Percentiles rank a stretch among this genome's conserved stretches.
Conservation (phyloP, 2,888 invertebrate genomes). For the Sarcophaga caerulescens region DNA sequence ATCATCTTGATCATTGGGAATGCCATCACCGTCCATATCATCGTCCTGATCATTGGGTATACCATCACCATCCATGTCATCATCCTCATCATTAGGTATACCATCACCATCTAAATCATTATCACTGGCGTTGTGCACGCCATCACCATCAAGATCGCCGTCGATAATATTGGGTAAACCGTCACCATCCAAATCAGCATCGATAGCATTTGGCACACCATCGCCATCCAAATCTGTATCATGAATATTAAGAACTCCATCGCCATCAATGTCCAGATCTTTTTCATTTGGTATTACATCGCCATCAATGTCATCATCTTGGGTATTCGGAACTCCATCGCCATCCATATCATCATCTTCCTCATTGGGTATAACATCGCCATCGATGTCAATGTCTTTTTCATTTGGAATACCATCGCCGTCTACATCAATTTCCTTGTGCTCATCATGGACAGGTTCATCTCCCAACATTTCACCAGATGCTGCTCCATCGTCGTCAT, state of each 20-base stretch:
- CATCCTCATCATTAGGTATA: conserved; percentile 78
- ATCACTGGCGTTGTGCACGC: conserved; percentile 72
- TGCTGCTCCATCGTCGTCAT: conserved; percentile 72
- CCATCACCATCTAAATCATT: conserved; percentile 77
- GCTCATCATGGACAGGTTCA: conserved; percentile 70
- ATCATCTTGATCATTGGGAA: conserved; percentile 74
- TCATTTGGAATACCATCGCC: conserved; percentile 74
- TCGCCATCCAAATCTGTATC: conserved; percentile 81
- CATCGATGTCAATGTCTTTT: conserved; percentile 73
- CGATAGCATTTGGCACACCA: conserved; percentile 78
- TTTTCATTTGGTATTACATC: conserved; percentile 79
- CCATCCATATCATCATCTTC: conserved; percentile 76
- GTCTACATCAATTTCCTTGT: conserved; percentile 73
- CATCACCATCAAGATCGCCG: conserved; percentile 69
- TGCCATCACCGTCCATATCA: conserved; percentile 76
- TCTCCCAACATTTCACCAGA: conserved; percentile 70
- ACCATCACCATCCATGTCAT: conserved; percentile 78
- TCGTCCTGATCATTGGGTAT: conserved; percentile 76
- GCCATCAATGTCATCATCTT: conserved; percentile 78
- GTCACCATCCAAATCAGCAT: conserved; percentile 75
- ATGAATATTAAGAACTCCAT: conserved; percentile 80
- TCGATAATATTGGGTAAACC: conserved; percentile 71
- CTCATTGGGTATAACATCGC: conserved; percentile 78
- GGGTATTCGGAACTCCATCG: conserved; percentile 78
- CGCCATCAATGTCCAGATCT: conserved; percentile 80